Base-by-base conservation (phyloP, 53 echinoderm and acorn worm genomes). In the Apostichopus leukothele region DNA sequence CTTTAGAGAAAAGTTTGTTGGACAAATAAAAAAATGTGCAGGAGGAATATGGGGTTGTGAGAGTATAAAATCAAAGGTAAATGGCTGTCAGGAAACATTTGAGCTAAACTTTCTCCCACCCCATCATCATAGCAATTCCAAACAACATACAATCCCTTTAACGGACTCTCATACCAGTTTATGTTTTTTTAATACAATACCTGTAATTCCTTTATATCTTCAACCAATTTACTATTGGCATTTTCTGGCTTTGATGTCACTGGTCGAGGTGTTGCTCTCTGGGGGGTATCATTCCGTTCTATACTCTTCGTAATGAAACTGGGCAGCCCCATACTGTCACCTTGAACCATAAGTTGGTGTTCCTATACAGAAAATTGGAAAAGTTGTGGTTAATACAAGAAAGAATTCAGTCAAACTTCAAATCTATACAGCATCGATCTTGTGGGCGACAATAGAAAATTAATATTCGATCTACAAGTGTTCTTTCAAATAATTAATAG, bases 171-270 rank as follows among this genome's bases (percentile, higher is more conserved):
- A 67, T 16, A 67, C n/a, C 3, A 16, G 39, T 75, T 11, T 75
- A 23, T 18, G 39, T 75, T 39, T 25, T 26, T 25, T 9, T 19
- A 75, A 19, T 39, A 51, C 77, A 39, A 79, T 81, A 98, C 98
- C 91, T 97, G 97, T 51, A 92, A 83, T 53, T 97, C 97, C 81
- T 83, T 91, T 0, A 97, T 77, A 61, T 95, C 95, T 75, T 96
- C 96, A 26, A 87, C 73, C 23, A 88, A 74, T 77, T 91, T 92
- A 83, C 76, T 86, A 78, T 90, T 93, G 13, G 91, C 90, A 71
- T 93, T 88, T 20, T 93, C 93, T 21, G 91, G 87, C 88, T 93
- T 91, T 51, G 93, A 76, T 76, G 90, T 91, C 79, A 84, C 60
- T 10, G 92, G 89, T 76, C 93, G 84, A 4, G 78, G 11, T 19